Percentiles rank a stretch among this genome's conserved stretches.
Evolutionary conservation across 2,888 invertebrate genomes (phyloP).

Genomic region (Pammene fasciana): DNA sequence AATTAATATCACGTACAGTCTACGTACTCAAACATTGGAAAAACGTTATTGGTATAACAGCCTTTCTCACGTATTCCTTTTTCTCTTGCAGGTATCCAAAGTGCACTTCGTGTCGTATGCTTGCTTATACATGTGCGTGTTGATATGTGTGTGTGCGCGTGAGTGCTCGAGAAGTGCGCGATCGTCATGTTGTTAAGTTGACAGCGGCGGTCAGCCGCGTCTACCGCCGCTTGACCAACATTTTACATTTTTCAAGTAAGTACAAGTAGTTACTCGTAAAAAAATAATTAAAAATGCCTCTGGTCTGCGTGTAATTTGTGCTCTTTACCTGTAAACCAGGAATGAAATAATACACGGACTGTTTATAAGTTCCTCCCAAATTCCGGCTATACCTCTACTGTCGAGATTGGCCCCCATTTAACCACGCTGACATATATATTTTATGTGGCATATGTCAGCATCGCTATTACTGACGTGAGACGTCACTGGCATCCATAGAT

Average conservation of each 20-base stretch:
- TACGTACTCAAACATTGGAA: too few relatives aligned
- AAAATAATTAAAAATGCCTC: neutral
- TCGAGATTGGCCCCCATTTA: too few relatives aligned
- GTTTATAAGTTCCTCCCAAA: too few relatives aligned
- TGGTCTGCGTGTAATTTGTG: neutral
- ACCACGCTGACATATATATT: too few relatives aligned
- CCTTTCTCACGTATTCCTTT: neutral
- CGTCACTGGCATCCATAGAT: too few relatives aligned
- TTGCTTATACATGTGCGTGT: conserved; percentile 51
- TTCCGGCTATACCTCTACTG: too few relatives aligned
- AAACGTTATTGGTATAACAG: neutral
- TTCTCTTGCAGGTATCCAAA: conserved; percentile 38
- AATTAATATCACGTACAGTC: too few relatives aligned
- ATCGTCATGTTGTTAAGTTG: conserved; percentile 74
- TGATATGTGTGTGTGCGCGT: conserved; percentile 48
- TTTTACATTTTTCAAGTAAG: conserved; percentile 63
- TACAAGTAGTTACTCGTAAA: neutral
- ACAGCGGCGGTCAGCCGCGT: conserved; percentile 77
- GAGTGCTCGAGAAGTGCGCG: conserved; percentile 51
- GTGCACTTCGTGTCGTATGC: conserved; percentile 45
- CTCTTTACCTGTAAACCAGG: neutral
- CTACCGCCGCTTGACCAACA: conserved; percentile 74
- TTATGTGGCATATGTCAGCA: too few relatives aligned
- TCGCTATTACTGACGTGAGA: too few relatives aligned
- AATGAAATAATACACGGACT: too few relatives aligned